Evolutionary conservation across 2,113 vertebrate genomes (phyloP).

Genomic region (Myiopsitta monachus): DNA sequence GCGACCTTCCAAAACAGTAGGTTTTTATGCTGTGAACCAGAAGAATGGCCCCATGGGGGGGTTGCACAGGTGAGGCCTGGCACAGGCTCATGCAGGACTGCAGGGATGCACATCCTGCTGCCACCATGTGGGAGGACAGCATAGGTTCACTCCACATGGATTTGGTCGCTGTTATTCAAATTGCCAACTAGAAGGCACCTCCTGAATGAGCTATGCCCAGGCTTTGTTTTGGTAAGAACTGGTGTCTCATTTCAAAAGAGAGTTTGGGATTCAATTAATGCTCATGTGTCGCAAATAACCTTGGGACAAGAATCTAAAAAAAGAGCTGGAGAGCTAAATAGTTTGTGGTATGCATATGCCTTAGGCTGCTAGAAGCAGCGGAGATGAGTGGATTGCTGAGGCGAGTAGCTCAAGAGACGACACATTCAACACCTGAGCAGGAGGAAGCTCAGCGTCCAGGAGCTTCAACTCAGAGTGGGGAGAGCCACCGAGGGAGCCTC

Average conservation of each 20-base stretch:
- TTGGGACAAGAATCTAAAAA: background rate
- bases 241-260: background rate
- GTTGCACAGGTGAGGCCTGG: background rate
- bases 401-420: too few species aligned
- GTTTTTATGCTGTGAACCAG: background rate
- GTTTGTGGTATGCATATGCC: background rate
- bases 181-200: background rate
- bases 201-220: background rate
- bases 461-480: too few species aligned
- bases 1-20: rapidly evolving
- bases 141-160: background rate
- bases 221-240: background rate
- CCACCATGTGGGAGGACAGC: rapidly evolving
- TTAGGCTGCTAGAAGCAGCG: background rate
- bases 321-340: background rate
- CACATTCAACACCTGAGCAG: too few species aligned
- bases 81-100: background rate
- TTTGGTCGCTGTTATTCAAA: background rate
- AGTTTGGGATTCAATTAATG: background rate
- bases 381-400: background rate
- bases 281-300: background rate
- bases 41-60: rapidly evolving
- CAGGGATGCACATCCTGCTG: rapidly evolving
- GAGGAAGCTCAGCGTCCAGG: too few species aligned
- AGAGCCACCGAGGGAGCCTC: too few species aligned